Evolutionary conservation across 2,797 vertebrate genomes (phyloP).

Genomic region (Salarias fasciatus): DNA sequence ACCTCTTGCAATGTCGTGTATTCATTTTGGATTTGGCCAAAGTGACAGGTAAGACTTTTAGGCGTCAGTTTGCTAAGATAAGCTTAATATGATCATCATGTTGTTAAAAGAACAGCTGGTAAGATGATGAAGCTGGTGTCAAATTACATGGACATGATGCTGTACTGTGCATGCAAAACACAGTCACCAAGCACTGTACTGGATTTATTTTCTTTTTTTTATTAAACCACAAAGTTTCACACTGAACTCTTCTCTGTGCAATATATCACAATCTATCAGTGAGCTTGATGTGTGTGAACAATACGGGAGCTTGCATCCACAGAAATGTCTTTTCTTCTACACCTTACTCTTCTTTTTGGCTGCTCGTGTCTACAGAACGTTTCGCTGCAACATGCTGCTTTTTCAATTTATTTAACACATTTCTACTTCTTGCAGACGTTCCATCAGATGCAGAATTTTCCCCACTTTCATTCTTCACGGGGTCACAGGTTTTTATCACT

Average conservation of each 20-base stretch:
- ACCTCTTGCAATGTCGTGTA: too few relatives aligned
- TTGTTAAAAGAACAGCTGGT: background rate
- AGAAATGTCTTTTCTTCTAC: background rate
- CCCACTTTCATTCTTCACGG: slow-evolving; percentile 1
- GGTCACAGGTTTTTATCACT: slow-evolving; percentile 19
- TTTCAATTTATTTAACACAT: background rate
- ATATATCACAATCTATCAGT: background rate
- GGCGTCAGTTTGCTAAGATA: too few relatives aligned
- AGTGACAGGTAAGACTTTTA: too few relatives aligned
- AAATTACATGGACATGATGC: background rate
- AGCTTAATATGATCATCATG: too few relatives aligned
- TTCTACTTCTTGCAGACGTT: background rate
- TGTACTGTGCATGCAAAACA: slow-evolving; percentile 2
- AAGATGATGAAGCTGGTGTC: background rate
- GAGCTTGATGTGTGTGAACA: background rate
- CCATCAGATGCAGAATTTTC: slow-evolving; percentile 2
- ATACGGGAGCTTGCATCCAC: background rate
- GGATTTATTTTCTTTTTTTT: too few relatives aligned
- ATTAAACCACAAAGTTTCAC: background rate
- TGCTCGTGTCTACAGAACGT: background rate
- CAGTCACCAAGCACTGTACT: too few relatives aligned
- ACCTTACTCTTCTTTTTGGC: background rate
- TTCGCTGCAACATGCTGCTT: background rate
- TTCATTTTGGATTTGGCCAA: too few relatives aligned
- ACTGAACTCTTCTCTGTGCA: background rate